A percentile compares a stretch with the other conserved stretches of the same genome.
Evolutionary conservation across 92 coral and sea anemone species (phyloP).

Genomic region (Zoanthus sociatus): DNA sequence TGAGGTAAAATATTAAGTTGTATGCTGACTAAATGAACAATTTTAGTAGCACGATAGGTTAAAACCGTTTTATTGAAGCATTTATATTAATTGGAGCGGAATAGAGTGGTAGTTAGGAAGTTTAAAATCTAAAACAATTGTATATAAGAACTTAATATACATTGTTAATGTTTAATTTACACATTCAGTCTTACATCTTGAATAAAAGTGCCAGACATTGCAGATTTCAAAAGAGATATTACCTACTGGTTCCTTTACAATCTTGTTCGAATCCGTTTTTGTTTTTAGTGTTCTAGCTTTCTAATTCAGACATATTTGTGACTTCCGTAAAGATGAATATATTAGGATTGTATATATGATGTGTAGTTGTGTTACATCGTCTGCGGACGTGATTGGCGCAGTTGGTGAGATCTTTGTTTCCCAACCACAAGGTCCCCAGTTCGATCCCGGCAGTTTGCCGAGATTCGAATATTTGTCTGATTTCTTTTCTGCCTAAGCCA

Average conservation of each 20-base stretch:
- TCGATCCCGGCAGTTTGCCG: too few species aligned
- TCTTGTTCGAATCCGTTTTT: not conserved
- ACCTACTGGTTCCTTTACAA: not conserved
- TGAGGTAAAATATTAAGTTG: too few species aligned
- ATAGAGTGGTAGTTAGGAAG: not conserved
- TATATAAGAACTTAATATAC: not conserved
- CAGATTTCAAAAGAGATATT: not conserved
- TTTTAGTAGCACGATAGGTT: not conserved
- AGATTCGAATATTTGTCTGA: too few species aligned
- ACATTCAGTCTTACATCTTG: not conserved
- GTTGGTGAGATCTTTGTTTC: too few species aligned
- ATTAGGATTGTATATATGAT: too few species aligned
- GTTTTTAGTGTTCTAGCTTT: conserved; percentile 41
- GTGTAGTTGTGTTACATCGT: too few species aligned
- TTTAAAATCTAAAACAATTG: conserved; percentile 1
- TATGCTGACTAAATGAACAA: not conserved
- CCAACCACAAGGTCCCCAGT: too few species aligned
- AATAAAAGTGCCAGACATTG: not conserved
- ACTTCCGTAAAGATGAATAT: conserved; percentile 11
- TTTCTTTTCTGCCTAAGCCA: too few species aligned
- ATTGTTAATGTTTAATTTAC: not conserved
- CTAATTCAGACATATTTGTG: conserved; percentile 42
- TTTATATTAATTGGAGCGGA: not conserved
- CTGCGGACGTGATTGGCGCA: too few species aligned
- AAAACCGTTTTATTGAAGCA: conserved; percentile 20